phyloP scores from a whole-genome alignment of 23 tunicate species.

The Ciona savignyi region DNA sequence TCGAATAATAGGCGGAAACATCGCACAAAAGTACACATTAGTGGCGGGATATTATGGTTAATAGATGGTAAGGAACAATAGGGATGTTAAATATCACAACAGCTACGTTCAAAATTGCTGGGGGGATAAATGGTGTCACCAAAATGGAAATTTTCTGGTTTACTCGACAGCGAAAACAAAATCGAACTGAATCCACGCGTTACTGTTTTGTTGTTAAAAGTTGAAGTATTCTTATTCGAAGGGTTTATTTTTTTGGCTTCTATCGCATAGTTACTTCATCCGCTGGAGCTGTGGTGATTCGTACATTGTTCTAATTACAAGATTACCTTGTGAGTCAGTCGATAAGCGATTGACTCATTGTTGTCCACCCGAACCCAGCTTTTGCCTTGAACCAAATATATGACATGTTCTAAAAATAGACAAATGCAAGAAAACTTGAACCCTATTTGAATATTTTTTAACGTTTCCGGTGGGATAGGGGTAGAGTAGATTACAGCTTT shows the following conservation, averaged over 20 bases:
- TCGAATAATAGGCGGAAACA: neutral
- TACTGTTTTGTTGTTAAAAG: too few species aligned
- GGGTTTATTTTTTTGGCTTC: neutral
- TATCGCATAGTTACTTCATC: neutral
- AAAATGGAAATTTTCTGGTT: too few species aligned
- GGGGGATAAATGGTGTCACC: too few species aligned
- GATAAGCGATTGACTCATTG: neutral
- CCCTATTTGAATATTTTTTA: too few species aligned
- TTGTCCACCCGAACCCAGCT: neutral
- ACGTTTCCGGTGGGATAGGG: too few species aligned
- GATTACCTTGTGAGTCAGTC: neutral
- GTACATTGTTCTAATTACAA: neutral
- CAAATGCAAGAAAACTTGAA: too few species aligned
- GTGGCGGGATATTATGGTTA: neutral
- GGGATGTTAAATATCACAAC: neutral
- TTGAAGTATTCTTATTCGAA: too few species aligned
- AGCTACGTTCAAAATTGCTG: too few species aligned
- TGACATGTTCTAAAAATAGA: neutral
- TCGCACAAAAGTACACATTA: neutral
- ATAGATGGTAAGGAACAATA: neutral
- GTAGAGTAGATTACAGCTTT: too few species aligned
- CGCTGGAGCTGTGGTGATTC: neutral
- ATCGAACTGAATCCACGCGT: too few species aligned
- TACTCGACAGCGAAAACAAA: too few species aligned
- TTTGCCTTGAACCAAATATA: neutral